Evolutionary conservation across 64 coral and sea anemone species (phyloP), one percentile per base, ranked within the genome.

Genomic region (Platygyra sinensis): DNA sequence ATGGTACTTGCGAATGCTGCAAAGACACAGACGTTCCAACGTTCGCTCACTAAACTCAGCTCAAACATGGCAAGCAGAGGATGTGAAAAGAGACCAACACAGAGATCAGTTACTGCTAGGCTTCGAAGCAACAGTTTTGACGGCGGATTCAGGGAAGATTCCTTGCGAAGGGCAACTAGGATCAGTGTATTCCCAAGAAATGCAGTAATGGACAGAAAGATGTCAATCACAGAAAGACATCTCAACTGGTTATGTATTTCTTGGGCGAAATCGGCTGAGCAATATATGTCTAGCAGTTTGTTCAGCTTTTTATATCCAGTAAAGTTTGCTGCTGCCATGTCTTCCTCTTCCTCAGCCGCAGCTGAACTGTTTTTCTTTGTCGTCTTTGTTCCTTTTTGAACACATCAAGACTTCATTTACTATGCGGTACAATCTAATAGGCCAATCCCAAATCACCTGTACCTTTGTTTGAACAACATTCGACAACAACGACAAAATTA

Each of bases 91-190:
- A 67, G 19, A 27, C 81, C 81, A n/a, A 84, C 62, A 46, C 61
- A 67, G 32, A 84, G 81, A 84, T 69, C 81, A 51, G 62, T 69
- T n/a, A 5, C 7, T 0, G 62, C 62, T 19, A 84, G 29, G 39
- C 60, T 69, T 39, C 62, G 38, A 71, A 84, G 60, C 19, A 84
- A 69, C 16, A 84, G 63, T 51, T 84, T 84, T 10, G 33, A 84
- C 32, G 81, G 61, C 62, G 36, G 62, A 84, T 84, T 32, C 49
- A 84, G 62, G 2, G 81, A 51, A 28, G 32, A 42, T 10, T 69
- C 81, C 81, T 84, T 84, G 62, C 36, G 19, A 46, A 84, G 63
- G 4, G 81, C 62, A 25, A 69, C 32, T 50, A 84, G 30, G 30
- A 69, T 84, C 18, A 84, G 80, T 8, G 19, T 11, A 38, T 84